phyloP scores from a whole-genome alignment of 2,113 vertebrate genomes.

The Pluvianellus socialis region DNA sequence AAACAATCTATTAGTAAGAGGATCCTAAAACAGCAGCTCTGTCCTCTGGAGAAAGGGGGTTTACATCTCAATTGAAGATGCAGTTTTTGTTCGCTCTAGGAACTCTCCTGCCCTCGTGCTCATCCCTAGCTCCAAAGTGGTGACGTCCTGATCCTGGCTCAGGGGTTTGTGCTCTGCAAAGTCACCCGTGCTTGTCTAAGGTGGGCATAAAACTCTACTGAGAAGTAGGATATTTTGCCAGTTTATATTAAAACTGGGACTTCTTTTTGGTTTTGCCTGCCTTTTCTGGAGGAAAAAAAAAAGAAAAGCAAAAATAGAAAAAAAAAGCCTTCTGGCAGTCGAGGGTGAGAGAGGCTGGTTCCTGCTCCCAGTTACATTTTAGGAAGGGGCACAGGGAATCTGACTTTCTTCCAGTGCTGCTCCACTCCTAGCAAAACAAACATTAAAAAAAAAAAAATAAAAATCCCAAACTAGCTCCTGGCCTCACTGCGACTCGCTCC shows the following conservation, averaged over 20 bases:
- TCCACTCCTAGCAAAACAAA: background rate
- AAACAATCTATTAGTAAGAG: slow-evolving; percentile 44
- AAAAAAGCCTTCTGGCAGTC: background rate
- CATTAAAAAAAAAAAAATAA: background rate
- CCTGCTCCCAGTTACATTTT: background rate
- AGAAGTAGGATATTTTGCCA: background rate
- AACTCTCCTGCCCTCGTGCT: background rate
- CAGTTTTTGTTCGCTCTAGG: background rate
- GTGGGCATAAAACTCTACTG: background rate
- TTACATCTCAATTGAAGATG: background rate
- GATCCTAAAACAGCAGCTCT: background rate
- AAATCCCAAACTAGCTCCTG: background rate
- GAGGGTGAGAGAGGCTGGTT: background rate
- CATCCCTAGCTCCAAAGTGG: background rate
- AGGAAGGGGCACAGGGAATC: background rate
- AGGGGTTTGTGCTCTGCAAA: background rate
- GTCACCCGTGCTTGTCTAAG: background rate
- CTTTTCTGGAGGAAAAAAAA: background rate
- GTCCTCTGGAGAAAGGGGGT: background rate
- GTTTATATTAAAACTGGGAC: background rate
- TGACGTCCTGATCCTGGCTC: background rate
- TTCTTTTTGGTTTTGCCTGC: background rate
- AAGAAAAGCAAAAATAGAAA: background rate
- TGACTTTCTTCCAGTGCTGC: background rate
- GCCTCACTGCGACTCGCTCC: background rate